phyloP scores from a whole-genome alignment of 2,113 vertebrate genomes.

The Anolis carolinensis region DNA sequence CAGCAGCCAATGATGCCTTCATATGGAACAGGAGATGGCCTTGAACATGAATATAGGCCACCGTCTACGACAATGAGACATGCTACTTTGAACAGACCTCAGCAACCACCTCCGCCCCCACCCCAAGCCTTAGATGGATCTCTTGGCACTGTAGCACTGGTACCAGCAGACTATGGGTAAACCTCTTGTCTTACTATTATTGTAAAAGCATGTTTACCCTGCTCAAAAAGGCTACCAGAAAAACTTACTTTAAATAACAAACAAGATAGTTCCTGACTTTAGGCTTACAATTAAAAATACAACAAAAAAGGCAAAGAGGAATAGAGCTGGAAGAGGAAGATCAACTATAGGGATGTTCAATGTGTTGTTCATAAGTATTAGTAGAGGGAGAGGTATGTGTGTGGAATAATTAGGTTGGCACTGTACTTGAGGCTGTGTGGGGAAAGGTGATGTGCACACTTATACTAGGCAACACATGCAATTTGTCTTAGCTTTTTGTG shows the following conservation, averaged over 20 bases:
- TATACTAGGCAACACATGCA: neutral
- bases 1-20: slow-evolving; percentile 80
- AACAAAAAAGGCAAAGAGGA: neutral
- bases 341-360: slow-evolving; percentile 26
- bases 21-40: slow-evolving; percentile 70
- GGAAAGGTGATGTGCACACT: neutral
- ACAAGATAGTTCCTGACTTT: neutral
- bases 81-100: slow-evolving; percentile 87
- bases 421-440: neutral
- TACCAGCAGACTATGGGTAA: slow-evolving; percentile 90
- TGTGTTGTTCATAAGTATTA: slow-evolving; percentile 15
- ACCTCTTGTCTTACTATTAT: neutral
- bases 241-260: neutral
- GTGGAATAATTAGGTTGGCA: neutral
- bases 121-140: slow-evolving; percentile 81
- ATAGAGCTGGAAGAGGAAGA: neutral
- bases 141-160: slow-evolving; percentile 80
- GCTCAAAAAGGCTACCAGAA: neutral
- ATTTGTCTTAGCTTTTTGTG: neutral
- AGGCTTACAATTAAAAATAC: neutral
- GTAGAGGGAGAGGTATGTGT: neutral
- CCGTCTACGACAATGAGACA: slow-evolving; percentile 84
- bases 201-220: neutral
- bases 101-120: slow-evolving; percentile 91
- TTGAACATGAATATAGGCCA: slow-evolving; percentile 87